Conservation (phyloP, 2,888 invertebrate genomes). For the Dilophus febrilis region DNA sequence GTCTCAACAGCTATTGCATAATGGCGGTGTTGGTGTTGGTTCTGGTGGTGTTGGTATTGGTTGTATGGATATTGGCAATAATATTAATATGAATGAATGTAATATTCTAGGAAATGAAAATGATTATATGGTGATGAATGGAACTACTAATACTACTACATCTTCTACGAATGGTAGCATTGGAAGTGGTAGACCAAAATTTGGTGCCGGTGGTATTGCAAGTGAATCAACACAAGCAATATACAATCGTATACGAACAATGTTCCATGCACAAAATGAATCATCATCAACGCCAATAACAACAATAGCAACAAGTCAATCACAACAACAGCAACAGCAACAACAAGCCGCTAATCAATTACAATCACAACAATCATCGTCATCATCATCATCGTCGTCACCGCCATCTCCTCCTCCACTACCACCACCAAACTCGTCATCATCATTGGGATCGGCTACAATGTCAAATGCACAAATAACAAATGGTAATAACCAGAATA, state of each 20-base stretch:
- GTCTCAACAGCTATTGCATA: neutral
- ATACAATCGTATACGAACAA: no score
- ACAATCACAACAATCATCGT: conserved; percentile 9
- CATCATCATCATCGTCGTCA: conserved; percentile 14
- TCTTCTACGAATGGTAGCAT: conserved; percentile 2
- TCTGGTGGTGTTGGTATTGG: neutral
- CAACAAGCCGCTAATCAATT: conserved; percentile 10
- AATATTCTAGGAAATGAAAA: no score
- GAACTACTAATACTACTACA: neutral
- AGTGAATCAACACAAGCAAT: no score
- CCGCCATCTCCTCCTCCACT: conserved; percentile 36
- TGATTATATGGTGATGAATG: no score
- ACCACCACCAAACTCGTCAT: conserved; percentile 15
- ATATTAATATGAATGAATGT: neutral
- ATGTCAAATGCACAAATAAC: no score
- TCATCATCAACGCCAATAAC: conserved; percentile 6
- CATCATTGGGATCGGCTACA: no score
- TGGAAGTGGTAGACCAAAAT: conserved; percentile 7
- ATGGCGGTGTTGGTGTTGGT: neutral
- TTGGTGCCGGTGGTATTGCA: conserved; percentile 9
- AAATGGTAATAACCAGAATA: no score
- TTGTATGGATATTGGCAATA: neutral
- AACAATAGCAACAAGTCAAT: neutral
- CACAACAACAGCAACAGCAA: neutral
- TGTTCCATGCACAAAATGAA: no score